phyloP scores from a whole-genome alignment of 53 echinoderm and acorn worm species.

The Echinarachnius parma region DNA sequence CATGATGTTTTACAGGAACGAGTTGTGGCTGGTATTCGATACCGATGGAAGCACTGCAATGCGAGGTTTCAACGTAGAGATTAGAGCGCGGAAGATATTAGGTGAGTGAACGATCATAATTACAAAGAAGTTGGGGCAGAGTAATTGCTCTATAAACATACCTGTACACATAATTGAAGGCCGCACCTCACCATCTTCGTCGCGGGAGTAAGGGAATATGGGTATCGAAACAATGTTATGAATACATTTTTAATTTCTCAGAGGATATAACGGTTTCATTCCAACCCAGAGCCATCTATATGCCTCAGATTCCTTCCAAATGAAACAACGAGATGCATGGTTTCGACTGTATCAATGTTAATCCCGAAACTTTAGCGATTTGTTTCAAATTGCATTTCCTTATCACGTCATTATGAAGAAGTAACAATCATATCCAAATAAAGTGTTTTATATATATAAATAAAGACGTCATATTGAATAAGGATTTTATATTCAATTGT shows the following conservation, averaged over 20 bases:
- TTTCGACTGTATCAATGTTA: no score
- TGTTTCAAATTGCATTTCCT: no score
- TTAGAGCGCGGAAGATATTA: not conserved
- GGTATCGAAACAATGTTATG: no score
- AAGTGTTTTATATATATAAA: no score
- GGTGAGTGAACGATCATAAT: not conserved
- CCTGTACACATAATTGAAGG: not conserved
- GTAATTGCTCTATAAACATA: not conserved
- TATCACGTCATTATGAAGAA: no score
- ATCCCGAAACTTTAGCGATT: no score
- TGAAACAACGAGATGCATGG: no score
- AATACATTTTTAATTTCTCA: no score
- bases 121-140: not conserved
- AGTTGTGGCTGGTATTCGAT: constrained; percentile 12
- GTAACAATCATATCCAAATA: no score
- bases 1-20: not conserved
- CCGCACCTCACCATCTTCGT: not conserved
- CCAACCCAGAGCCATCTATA: no score
- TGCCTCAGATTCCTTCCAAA: no score
- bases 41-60: not conserved
- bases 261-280: no score
- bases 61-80: not conserved
- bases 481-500: not conserved
- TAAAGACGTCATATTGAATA: not conserved
- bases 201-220: not conserved